Evolutionary conservation across 2,113 vertebrate species (phyloP).

Genomic region (Sinocyclocheilus rhinocerous): DNA sequence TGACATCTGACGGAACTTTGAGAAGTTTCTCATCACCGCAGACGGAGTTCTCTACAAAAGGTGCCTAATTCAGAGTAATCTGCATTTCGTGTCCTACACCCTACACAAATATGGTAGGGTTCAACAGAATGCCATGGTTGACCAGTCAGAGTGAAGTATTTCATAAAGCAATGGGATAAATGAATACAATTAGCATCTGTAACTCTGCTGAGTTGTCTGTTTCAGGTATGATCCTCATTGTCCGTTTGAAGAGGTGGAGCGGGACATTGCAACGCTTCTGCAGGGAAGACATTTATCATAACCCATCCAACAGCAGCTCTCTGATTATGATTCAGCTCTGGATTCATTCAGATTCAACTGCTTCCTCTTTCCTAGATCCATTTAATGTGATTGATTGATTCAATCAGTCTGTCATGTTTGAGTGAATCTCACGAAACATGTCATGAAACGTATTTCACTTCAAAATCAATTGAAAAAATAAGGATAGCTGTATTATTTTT

Average conservation of each 20-base stretch:
- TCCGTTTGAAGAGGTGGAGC: slow-evolving; percentile 70
- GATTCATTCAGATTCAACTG: not conserved
- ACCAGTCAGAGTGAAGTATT: not conserved
- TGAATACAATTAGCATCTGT: not conserved
- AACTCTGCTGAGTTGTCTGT: not conserved
- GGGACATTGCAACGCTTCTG: slow-evolving; percentile 71
- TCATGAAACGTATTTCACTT: too few species aligned
- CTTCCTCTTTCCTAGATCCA: not conserved
- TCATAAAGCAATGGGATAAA: not conserved
- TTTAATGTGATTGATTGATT: too few species aligned
- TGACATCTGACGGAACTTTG: slow-evolving; percentile 83
- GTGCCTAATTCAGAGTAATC: slow-evolving; percentile 54
- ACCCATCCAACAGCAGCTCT: not conserved
- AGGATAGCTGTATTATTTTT: too few species aligned
- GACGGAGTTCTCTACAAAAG: slow-evolving; percentile 74
- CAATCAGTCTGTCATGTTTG: not conserved
- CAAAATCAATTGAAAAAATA: too few species aligned
- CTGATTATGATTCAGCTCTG: slow-evolving; percentile 11
- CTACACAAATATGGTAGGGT: not conserved
- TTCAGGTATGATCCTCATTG: slow-evolving; percentile 74
- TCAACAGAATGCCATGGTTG: not conserved
- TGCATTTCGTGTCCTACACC: not conserved
- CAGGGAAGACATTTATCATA: slow-evolving; percentile 47
- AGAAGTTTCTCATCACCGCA: slow-evolving; percentile 77
- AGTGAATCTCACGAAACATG: too few species aligned